A percentile compares a stretch with the other conserved stretches of the same genome.
phyloP scores from a whole-genome alignment of 2,797 vertebrate genomes.

The Morelia viridis region DNA sequence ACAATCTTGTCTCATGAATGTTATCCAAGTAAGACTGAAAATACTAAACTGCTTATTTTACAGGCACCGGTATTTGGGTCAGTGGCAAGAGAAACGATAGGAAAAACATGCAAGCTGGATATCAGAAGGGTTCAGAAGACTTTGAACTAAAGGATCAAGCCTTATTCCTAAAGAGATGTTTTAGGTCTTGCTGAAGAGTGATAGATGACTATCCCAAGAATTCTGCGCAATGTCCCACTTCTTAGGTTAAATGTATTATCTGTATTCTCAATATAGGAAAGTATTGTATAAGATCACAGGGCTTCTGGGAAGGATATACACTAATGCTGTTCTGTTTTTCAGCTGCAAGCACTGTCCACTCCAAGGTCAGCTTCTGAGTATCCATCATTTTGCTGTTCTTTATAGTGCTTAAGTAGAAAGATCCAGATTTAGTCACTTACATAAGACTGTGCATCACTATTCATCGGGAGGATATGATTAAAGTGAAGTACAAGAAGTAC shows the following conservation, averaged over 20 bases:
- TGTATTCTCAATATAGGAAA: neutral
- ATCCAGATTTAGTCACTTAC: neutral
- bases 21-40: slow-evolving; percentile 17
- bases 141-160: neutral
- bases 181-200: neutral
- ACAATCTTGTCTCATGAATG: slow-evolving; percentile 21
- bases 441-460: slow-evolving; percentile 13
- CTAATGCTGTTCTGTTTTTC: neutral
- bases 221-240: neutral
- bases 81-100: neutral
- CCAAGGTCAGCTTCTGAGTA: slow-evolving; percentile 7
- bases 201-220: neutral
- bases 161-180: neutral
- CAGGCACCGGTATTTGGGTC: neutral
- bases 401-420: neutral
- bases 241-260: neutral
- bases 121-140: neutral
- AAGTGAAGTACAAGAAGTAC: slow-evolving; percentile 24
- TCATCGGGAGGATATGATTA: slow-evolving; percentile 20
- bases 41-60: neutral
- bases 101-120: neutral
- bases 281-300: accelerated
- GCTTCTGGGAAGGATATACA: neutral
- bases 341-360: neutral
- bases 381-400: neutral